Evolutionary conservation across 2,888 invertebrate genomes (phyloP), one percentile per base, ranked within the genome.

Genomic region (Xylota sylvarum): DNA sequence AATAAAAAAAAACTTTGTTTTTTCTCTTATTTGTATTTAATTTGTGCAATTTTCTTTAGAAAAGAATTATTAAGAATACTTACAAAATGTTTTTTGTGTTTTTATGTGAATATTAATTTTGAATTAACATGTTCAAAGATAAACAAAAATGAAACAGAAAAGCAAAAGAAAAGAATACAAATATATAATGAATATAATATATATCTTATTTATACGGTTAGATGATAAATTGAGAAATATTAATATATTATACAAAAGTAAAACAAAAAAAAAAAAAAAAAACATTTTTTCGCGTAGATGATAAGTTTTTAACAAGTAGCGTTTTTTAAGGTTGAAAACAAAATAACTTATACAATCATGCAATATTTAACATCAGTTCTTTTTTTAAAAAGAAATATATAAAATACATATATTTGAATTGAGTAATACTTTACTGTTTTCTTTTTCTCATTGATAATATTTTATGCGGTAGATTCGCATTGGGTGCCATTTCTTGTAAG

Each of bases 311-410:
- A 78, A 81, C 81, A 81, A 67, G 67, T 81, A 74, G 74, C 19
- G 60, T 74, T 67, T 80, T 81, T 85, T 80, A 85, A 76, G 74
- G 70, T 81, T 70, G 72, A 77, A 67, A 67, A 62, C 30, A 81
- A 78, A 82, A 82, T 73, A 78, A 78, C 73, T 85, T 85, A 85
- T 85, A 85, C 85, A 85, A 85, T 85, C 85, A 86, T 78, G 77
- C 85, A 86, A 81, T 81, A 86, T 86, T 76, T 82, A 82, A 76
- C 69, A 70, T 76, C 48, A 17, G 48, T 64, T 76, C 62, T 76
- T 82, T 82, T 81, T 69, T 67, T 60, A 52, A 69, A 67, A 62
- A 74, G 52, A 60, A 64, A 73, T 70, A 79, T 64, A 79, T 64
- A 70, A 19, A 55, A 52, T 55, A 77, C 43, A 60, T 37, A 56